Evolutionary conservation across 92 coral and sea anemone genomes (phyloP), one percentile per base, ranked within the genome.

Genomic region (Parazoanthus darwini): DNA sequence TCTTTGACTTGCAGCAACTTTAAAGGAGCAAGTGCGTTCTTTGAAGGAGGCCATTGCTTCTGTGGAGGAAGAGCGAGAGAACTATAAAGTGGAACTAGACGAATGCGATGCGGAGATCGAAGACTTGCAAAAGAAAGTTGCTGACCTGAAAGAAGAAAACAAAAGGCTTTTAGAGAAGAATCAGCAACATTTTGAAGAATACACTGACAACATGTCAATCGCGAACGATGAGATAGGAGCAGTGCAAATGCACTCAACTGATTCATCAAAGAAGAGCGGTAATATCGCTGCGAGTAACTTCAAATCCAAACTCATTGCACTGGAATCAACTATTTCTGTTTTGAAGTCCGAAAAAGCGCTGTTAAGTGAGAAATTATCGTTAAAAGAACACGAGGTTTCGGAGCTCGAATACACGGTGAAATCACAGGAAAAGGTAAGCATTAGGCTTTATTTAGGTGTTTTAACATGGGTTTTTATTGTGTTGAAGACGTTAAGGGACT

Each of bases 271-370:
- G 66, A 39, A 37, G 16, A 44, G 37, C 25, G 51, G 23, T 68
- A 39, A 26, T 8, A 50, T 77, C 48, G 11, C 88, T 18, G 46
- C 67, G 15, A 76, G 68, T 51, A 84, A 66, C 51, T 85, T 89
- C 37, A 89, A 82, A 42, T 75, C 90, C 1, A 92, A 88, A 8
- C 59, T 89, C 20, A 20, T 89, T 65, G 91, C 93, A 74, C 86
- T 91, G 88, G 92, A 93, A 79, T 89, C 92, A n/a, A 85, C 89
- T 14, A 88, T 90, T 56, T 89, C 89, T 18, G 93, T 82, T 54
- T 89, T 94, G 83, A 92, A 88, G 71, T 89, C 91, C n/a, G 98
- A 95, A 84, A 91, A 93, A 16, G 81, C 90, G 58, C 70, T 88
- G 66, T 83, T 95, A 58, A 91, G 88, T 87, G 93, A 84, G 78